These are phyloP conservation scores for Oophaga sylvatica DNA, from an alignment of 2,797 vertebrate genomes.

Conservation along the genomic window DNA sequence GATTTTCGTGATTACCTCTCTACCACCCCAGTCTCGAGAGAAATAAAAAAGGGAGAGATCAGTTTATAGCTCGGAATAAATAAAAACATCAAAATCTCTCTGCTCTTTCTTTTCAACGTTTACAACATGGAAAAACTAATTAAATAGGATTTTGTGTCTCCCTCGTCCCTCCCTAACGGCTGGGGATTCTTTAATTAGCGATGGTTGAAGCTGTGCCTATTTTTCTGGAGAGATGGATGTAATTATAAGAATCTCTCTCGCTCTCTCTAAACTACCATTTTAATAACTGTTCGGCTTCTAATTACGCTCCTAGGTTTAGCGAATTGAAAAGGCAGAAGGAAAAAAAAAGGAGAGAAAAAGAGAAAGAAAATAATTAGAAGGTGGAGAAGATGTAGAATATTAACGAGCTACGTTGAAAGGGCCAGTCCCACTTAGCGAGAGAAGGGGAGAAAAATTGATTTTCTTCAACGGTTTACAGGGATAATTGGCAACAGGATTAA, in stretches of 20 bases:
- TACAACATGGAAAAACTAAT: constrained; percentile 60
- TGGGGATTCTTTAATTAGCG: constrained; percentile 61
- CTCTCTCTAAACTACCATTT: constrained; percentile 60
- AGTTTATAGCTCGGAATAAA: constrained; percentile 57
- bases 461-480: constrained; percentile 54
- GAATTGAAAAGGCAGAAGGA: constrained; percentile 57
- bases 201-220: constrained; percentile 60
- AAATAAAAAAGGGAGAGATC: constrained; percentile 50
- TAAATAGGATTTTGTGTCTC: constrained; percentile 62
- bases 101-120: constrained; percentile 60
- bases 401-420: constrained; percentile 58
- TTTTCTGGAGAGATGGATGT: constrained; percentile 62
- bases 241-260: constrained; percentile 59
- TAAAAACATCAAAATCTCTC: constrained; percentile 62
- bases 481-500: constrained; percentile 61
- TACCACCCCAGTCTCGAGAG: constrained; percentile 44
- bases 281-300: constrained; percentile 61
- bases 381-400: constrained; percentile 55
- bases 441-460: constrained; percentile 43
- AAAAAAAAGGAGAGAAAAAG: constrained; percentile 45
- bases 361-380: constrained; percentile 54
- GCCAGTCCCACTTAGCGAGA: constrained; percentile 56
- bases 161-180: constrained; percentile 58
- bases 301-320: constrained; percentile 59
- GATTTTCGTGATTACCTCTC: constrained; percentile 59